Evolutionary conservation across 2,888 invertebrate genomes (phyloP).

Genomic region (Machimus atricapillus): DNA sequence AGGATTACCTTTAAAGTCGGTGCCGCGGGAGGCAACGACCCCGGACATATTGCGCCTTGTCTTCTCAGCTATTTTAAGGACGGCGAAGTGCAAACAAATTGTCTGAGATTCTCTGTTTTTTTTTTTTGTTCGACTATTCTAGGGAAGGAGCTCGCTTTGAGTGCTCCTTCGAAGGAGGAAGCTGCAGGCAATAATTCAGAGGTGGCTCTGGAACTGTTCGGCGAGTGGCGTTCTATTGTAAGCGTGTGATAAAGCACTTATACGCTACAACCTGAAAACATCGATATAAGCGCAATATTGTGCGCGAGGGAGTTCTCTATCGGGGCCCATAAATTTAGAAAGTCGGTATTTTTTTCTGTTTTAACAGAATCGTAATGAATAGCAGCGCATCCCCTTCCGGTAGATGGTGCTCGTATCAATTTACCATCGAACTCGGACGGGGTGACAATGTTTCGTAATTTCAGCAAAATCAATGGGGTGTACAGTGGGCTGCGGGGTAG

Average conservation of each 20-base stretch:
- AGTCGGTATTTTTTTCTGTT: background rate
- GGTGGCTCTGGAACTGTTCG: background rate
- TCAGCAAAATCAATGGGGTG: background rate
- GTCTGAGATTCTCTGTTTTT: background rate
- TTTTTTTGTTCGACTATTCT: background rate
- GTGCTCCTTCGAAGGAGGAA: background rate
- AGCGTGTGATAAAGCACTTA: background rate
- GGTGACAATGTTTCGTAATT: background rate
- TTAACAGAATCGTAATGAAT: constrained; percentile 25
- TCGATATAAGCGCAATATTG: background rate
- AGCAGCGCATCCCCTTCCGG: constrained; percentile 31
- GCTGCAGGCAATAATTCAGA: constrained; percentile 3
- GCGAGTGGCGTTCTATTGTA: background rate
- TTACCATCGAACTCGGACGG: constrained; percentile 5
- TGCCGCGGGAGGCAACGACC: background rate
- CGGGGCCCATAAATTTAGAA: background rate
- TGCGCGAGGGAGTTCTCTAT: background rate
- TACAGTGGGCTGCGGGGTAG: background rate
- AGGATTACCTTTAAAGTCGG: constrained; percentile 7
- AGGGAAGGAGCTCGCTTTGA: background rate
- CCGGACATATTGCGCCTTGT: background rate
- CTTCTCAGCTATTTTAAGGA: constrained; percentile 13
- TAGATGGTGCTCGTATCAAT: background rate
- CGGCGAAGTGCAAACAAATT: constrained; percentile 28
- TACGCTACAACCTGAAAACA: background rate